Evolutionary conservation across 2,113 vertebrate genomes (phyloP).

Genomic region (Oophaga pumilio): DNA sequence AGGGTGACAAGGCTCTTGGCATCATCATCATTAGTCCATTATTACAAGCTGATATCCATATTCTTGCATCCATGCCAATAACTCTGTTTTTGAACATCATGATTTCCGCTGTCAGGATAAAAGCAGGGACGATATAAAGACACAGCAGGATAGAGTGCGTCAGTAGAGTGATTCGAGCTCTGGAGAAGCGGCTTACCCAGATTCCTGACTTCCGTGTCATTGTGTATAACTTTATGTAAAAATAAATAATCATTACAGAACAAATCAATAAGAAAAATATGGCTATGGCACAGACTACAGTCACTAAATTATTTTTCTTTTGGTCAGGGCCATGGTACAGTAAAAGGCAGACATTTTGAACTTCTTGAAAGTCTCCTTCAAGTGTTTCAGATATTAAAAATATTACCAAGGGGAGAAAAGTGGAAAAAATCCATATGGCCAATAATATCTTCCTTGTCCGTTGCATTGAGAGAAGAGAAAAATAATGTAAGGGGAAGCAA

Average conservation of each 20-base stretch:
- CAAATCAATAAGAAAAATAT: constrained; percentile 68
- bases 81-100: constrained; percentile 60
- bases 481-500: constrained; percentile 74
- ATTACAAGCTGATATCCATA: constrained; percentile 75
- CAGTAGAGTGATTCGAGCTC: constrained; percentile 75
- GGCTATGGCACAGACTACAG: constrained; percentile 66
- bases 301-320: constrained; percentile 43
- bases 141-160: constrained; percentile 73
- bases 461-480: constrained; percentile 66
- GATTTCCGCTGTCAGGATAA: constrained; percentile 73
- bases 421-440: constrained; percentile 70
- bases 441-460: constrained; percentile 65
- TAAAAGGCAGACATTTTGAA: constrained; percentile 66
- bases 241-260: constrained; percentile 71
- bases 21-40: constrained; percentile 73
- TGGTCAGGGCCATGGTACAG: constrained; percentile 61
- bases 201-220: constrained; percentile 76
- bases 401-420: constrained; percentile 68
- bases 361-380: neutral
- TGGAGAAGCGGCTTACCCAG: constrained; percentile 75
- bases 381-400: constrained; percentile 65
- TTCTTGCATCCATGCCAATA: constrained; percentile 57
- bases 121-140: constrained; percentile 73
- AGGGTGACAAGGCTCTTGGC: constrained; percentile 73
- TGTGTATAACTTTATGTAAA: constrained; percentile 76